Base-by-base conservation (phyloP, 2,113 vertebrate species). In the Micromys minutus region DNA sequence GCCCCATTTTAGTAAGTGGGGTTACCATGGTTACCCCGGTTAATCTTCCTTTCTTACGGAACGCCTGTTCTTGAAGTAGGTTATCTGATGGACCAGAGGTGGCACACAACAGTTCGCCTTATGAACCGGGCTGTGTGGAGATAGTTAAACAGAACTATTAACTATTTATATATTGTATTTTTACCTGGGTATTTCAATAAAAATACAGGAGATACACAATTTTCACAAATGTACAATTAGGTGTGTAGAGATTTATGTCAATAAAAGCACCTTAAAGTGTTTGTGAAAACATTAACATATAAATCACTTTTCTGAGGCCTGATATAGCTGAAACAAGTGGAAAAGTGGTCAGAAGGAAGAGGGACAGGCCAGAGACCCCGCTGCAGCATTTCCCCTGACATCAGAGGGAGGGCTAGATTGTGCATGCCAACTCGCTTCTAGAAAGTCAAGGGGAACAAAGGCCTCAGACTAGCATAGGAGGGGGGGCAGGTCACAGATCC, bases 1-100 rank as follows among this genome's bases (percentile, higher is more conserved):
- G 69, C 92, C 69, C 67, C 59, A 19, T 74, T 96, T 97, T 95
- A 97, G 94, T 92, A 80, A 89, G 47, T 12, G 72, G 86, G 72
- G 69, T 80, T 6, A 55, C n/a, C 88, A 67, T 0, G 76, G 63
- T 80, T 8, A 55, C 36, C 88, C 61, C 0, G 39, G 52, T 52
- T 88, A 94, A 36, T 65, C 80, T 57, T 69, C 71, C 87, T 76
- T 94, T 88, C 76, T 80, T 15, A 26, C 0, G 67, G 95, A 79
- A 95, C 5, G 1, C 65, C 65, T 34, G 36, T 47, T 52, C 89
- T 85, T 29, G 50, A 39, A 52, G 34, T 57, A 91, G 76, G 63
- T 76, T 29, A 59, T 65, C 34, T 45, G 89, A 59, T 12, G 69
- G 39, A 3, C 42, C 13, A 19, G 2, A 29, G 42, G 39, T 42